These are phyloP conservation scores for Trogon surrucura DNA, from an alignment of 2,113 vertebrate genomes.

Conservation along the genomic window DNA sequence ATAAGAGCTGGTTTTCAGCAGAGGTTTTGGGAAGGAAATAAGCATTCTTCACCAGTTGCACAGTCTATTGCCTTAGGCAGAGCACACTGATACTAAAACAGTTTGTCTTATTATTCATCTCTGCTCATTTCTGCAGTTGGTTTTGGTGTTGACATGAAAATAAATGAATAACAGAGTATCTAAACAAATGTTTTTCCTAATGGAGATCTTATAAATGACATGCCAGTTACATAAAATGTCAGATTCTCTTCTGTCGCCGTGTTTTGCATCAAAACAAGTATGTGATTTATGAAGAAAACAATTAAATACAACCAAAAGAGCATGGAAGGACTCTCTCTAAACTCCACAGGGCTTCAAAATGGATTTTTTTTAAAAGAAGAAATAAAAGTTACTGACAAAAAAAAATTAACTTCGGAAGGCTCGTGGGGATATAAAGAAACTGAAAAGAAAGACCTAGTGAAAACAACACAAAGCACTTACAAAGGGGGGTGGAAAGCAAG, in stretches of 20 bases:
- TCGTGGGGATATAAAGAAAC: not conserved
- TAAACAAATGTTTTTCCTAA: conserved; percentile 72
- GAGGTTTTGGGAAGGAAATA: conserved; percentile 70
- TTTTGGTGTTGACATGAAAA: conserved; percentile 69
- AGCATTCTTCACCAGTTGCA: conserved; percentile 71
- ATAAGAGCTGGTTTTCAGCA: conserved; percentile 47
- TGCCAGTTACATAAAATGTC: conserved; percentile 56
- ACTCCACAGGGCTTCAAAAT: conserved; percentile 47
- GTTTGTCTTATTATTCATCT: conserved; percentile 54
- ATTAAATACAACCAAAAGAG: conserved; percentile 48
- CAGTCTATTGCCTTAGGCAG: conserved; percentile 69
- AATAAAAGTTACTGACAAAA: conserved; percentile 41
- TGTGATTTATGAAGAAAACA: conserved; percentile 64
- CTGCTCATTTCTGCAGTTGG: conserved; percentile 50
- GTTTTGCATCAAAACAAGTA: conserved; percentile 63
- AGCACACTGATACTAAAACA: conserved; percentile 48
- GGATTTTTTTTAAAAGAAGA: not conserved
- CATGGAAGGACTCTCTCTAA: conserved; percentile 33
- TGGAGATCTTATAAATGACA: conserved; percentile 56
- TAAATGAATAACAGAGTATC: conserved; percentile 64
- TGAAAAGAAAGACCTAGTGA: conserved; percentile 1
- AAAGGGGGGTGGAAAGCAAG: not conserved
- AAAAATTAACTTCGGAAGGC: not conserved
- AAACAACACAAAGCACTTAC: not conserved
- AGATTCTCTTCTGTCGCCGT: conserved; percentile 43